Evolutionary conservation across 1,140 invertebrate genomes (phyloP), one percentile per base, ranked within the genome.

Genomic region (Oryctes rhinoceros): DNA sequence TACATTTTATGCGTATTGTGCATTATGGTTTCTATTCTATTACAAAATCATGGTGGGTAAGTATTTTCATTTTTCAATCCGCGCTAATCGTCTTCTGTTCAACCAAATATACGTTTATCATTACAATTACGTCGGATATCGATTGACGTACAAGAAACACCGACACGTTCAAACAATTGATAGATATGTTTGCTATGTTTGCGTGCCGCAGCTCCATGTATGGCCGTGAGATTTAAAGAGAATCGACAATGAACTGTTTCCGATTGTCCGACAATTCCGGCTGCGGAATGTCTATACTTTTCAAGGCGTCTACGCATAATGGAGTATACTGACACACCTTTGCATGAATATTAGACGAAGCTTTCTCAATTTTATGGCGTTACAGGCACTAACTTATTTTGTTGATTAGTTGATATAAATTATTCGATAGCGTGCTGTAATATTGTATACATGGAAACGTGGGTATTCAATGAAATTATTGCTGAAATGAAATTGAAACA

Each of bases 101-200:
- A 24, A 71, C 65, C 2, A 13, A 15, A 3, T 15, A 15, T 30
- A 71, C 24, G 65, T 71, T 9, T 37, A 37, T 10, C 65, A 24
- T 71, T 71, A 13, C 65, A 35, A 71, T 59, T 59, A 59, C 53
- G 35, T 71, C 13, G 65, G 24, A 30, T 71, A 71, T 71, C 24
- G 65, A 71, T 71, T 71, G 7, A 35, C 65, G 15, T 30, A 30
- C 37, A 71, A 9, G 65, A 71, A 37, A 1, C 24, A 71, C 24
- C 65, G 24, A 71, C 3, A 71, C 24, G 24, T 71, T 13, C 11
- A 71, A 71, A 71, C 62, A 67, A 67, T 67, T 67, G 62, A 67
- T 67, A 67, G 65, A 24, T 71, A 71, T 7, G 7, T 62, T 18
- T 62, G 65, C 24, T 15, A 67, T 67, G 24, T 67, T 71, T 30